A percentile compares a stretch with the other conserved stretches of the same genome.
Conservation (phyloP, 2,797 vertebrate species). For the Macropus fuliginosus region DNA sequence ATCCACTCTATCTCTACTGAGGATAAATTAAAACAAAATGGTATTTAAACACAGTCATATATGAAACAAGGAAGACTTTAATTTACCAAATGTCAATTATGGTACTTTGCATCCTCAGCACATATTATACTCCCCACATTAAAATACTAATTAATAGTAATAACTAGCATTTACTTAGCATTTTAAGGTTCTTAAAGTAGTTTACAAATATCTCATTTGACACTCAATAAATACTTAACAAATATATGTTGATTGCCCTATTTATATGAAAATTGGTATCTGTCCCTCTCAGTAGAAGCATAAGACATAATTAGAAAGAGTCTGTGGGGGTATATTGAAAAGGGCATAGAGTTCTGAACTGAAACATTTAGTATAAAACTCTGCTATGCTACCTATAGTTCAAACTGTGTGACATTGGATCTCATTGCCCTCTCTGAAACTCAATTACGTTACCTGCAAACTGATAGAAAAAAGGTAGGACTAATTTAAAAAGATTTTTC, state of each 20-base stretch:
- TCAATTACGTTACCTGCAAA: slow-evolving; percentile 17
- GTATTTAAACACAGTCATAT: neutral
- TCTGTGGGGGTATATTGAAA: neutral
- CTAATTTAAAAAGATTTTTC: neutral
- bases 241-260: neutral
- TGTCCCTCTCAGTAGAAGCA: neutral
- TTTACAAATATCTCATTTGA: neutral
- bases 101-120: neutral
- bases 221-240: neutral
- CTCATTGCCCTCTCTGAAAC: slow-evolving; percentile 37
- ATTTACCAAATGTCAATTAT: neutral
- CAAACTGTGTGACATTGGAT: neutral
- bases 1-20: neutral
- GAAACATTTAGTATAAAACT: neutral
- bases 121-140: neutral
- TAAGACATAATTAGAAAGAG: neutral
- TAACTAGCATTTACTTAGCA: neutral
- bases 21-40: neutral
- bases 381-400: neutral
- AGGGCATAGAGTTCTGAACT: neutral
- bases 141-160: neutral
- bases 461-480: neutral
- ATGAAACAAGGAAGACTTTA: neutral
- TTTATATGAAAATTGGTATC: neutral
- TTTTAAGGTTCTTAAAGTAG: neutral